These are phyloP conservation scores for Molorchus minor DNA, from an alignment of 2,888 invertebrate species.

Conservation along the genomic window DNA sequence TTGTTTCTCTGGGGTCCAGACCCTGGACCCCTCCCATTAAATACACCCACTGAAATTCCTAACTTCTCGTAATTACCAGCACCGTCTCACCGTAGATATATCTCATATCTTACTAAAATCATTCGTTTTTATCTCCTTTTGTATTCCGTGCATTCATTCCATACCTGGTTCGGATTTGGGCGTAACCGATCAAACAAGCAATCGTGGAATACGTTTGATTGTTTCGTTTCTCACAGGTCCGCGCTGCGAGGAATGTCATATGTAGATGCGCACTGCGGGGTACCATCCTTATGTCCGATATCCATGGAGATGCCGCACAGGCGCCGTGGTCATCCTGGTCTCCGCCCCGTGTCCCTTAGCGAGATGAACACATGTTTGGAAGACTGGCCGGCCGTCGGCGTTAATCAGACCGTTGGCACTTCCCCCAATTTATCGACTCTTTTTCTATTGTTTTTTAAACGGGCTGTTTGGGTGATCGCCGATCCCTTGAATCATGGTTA, in stretches of 20 bases:
- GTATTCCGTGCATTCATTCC: constrained; percentile 36
- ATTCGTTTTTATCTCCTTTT: constrained; percentile 27
- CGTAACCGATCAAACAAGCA: constrained; percentile 45
- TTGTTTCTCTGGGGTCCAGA: no score
- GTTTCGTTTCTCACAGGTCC: constrained; percentile 55
- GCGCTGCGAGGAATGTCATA: constrained; percentile 53
- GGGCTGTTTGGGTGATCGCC: background rate
- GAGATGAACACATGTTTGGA: constrained; percentile 22
- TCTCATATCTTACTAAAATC: constrained; percentile 13
- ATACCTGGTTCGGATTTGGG: constrained; percentile 39
- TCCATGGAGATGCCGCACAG: constrained; percentile 48
- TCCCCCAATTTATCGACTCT: constrained; percentile 1
- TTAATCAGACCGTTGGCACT: constrained; percentile 12
- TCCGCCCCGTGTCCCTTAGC: constrained; percentile 15
- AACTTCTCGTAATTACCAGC: constrained; percentile 10
- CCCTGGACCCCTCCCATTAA: no score
- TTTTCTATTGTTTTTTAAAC: constrained; percentile 2
- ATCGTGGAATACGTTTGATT: constrained; percentile 51
- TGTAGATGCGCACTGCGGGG: constrained; percentile 52
- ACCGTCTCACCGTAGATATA: constrained; percentile 1
- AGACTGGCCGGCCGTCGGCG: background rate
- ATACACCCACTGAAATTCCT: constrained; percentile 10
- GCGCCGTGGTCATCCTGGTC: constrained; percentile 31
- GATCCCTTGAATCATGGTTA: no score
- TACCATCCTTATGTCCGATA: constrained; percentile 44